Percentiles rank a stretch among this genome's conserved stretches.
Conservation (phyloP, 2,888 invertebrate genomes). For the Trachelus tabidus region DNA sequence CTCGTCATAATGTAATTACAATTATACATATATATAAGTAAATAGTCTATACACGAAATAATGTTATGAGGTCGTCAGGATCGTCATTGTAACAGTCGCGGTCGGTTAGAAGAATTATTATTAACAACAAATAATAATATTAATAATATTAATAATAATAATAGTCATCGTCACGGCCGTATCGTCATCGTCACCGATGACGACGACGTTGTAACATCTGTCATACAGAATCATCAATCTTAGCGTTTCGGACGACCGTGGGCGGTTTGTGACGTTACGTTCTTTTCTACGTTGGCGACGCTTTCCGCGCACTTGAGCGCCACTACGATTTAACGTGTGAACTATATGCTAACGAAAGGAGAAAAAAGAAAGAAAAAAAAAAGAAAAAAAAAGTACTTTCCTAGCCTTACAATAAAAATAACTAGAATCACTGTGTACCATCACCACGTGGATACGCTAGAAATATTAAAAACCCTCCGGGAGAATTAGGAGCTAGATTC, state of each 20-base stretch:
- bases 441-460: slow-evolving; percentile 56
- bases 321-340: slow-evolving; percentile 23
- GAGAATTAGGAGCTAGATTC: slow-evolving; percentile 37
- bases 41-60: background rate
- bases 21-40: background rate
- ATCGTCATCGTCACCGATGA: background rate
- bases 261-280: slow-evolving; percentile 6
- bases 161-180: background rate
- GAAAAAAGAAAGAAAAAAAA: slow-evolving; percentile 4
- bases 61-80: background rate
- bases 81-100: background rate
- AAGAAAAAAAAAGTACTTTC: slow-evolving; percentile 29
- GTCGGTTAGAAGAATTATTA: background rate
- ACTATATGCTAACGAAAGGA: slow-evolving; percentile 4
- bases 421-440: slow-evolving; percentile 56
- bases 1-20: background rate
- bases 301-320: slow-evolving; percentile 47
- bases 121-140: background rate
- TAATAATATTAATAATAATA: background rate
- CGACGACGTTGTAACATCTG: background rate
- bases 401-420: slow-evolving; percentile 49
- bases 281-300: slow-evolving; percentile 28
- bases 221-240: background rate
- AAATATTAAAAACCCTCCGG: slow-evolving; percentile 47
- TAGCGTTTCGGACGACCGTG: slow-evolving; percentile 13